Conservation (phyloP, 2,888 invertebrate species). For the Syrista parreyssii region DNA sequence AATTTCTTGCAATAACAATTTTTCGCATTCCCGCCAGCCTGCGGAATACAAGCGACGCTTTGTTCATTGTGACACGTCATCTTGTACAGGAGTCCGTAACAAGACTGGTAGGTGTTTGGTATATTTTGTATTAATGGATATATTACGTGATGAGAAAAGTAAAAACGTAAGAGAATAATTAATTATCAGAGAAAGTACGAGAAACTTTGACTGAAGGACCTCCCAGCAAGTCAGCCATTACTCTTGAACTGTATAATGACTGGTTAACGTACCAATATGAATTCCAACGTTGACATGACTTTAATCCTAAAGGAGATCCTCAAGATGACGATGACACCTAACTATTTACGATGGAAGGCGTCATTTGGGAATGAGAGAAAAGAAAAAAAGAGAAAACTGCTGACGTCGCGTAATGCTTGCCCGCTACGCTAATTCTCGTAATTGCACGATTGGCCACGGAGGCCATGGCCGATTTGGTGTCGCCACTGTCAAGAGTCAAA, state of each 20-base stretch:
- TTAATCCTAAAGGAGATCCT: not conserved
- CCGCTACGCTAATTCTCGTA: not conserved
- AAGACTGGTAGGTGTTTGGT: not conserved
- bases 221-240: not conserved
- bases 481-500: not conserved
- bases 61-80: not conserved
- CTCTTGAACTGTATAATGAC: not conserved
- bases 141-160: not conserved
- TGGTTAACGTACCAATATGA: not conserved
- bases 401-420: not conserved
- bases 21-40: not conserved
- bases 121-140: not conserved
- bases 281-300: not conserved
- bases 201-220: not conserved
- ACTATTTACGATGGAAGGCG: not conserved
- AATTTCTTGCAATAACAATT: not conserved
- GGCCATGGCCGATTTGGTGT: not conserved
- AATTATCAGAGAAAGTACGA: not conserved
- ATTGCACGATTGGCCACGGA: not conserved
- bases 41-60: not conserved
- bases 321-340: not conserved
- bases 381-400: not conserved
- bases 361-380: not conserved
- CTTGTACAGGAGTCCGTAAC: not conserved
- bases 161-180: not conserved